Conservation (phyloP, 2,797 vertebrate species). For the Calcarius lapponicus region DNA sequence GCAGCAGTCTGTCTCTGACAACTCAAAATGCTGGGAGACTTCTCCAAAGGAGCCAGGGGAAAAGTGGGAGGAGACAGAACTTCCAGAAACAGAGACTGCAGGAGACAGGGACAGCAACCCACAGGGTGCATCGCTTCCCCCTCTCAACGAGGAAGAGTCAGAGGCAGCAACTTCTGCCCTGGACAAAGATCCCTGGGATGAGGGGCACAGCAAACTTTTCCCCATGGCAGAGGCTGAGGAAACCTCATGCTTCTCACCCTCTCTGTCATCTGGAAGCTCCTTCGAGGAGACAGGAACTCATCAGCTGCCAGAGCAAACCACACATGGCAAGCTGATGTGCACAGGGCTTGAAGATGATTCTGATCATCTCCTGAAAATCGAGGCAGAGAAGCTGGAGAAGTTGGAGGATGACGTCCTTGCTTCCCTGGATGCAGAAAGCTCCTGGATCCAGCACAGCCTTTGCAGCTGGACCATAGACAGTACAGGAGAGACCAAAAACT, state of each 20-base stretch:
- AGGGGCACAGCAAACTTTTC: fast-evolving
- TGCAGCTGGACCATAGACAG: background rate
- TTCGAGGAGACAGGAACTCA: background rate
- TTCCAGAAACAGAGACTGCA: too few relatives aligned
- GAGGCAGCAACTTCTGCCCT: background rate
- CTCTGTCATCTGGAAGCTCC: background rate
- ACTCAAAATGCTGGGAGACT: background rate
- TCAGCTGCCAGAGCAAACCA: fast-evolving
- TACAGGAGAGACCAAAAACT: fast-evolving
- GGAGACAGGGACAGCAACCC: fast-evolving
- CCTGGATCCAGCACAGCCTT: background rate
- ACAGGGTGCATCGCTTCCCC: fast-evolving
- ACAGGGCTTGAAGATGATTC: background rate
- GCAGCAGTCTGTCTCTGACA: background rate
- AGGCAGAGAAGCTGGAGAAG: background rate
- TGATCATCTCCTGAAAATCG: fast-evolving
- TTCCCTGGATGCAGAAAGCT: background rate
- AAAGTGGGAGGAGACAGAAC: background rate
- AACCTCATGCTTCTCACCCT: background rate
- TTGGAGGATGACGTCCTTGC: background rate
- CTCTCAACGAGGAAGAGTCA: fast-evolving
- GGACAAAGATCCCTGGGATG: fast-evolving
- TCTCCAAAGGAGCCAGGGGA: background rate
- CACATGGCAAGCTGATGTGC: background rate
- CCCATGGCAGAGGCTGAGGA: background rate